Conservation (phyloP, 2,797 vertebrate species). For the Cryptoblepharus egeriae region DNA sequence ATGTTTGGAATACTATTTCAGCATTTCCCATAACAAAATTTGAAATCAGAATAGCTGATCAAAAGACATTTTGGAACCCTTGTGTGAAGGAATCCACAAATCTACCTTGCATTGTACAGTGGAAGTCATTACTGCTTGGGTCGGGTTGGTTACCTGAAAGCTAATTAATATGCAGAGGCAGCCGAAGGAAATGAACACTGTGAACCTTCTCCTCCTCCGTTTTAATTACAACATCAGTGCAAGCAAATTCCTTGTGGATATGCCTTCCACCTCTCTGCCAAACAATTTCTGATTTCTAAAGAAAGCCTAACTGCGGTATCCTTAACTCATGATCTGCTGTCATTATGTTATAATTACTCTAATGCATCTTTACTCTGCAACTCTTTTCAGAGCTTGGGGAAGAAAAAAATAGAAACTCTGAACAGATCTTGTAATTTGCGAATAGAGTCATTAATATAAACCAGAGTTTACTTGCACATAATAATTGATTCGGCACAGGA, state of each 20-base stretch:
- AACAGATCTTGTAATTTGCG: slow-evolving; percentile 30
- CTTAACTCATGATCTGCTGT: slow-evolving; percentile 72
- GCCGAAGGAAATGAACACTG: slow-evolving; percentile 52
- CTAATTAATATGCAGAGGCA: slow-evolving; percentile 71
- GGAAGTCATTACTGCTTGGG: slow-evolving; percentile 57
- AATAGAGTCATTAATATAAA: slow-evolving; percentile 52
- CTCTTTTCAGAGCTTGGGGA: neutral
- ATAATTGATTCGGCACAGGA: slow-evolving; percentile 37
- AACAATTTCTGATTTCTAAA: slow-evolving; percentile 61
- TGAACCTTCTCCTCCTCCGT: slow-evolving; percentile 52
- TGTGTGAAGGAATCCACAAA: neutral
- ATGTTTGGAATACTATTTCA: neutral
- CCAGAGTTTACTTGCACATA: slow-evolving; percentile 28
- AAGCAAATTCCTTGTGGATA: slow-evolving; percentile 61
- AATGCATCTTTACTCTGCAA: slow-evolving; percentile 64
- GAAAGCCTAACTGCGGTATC: slow-evolving; percentile 51
- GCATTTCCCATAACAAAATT: neutral
- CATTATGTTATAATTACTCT: slow-evolving; percentile 70
- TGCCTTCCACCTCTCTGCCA: slow-evolving; percentile 52
- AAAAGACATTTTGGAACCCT: too few relatives aligned
- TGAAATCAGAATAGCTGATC: neutral
- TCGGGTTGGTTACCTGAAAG: slow-evolving; percentile 55
- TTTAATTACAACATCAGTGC: slow-evolving; percentile 70
- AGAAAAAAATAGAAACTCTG: neutral
- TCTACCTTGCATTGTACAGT: slow-evolving; percentile 34